phyloP scores from a whole-genome alignment of 2,797 vertebrate species.

The Gila robusta region DNA sequence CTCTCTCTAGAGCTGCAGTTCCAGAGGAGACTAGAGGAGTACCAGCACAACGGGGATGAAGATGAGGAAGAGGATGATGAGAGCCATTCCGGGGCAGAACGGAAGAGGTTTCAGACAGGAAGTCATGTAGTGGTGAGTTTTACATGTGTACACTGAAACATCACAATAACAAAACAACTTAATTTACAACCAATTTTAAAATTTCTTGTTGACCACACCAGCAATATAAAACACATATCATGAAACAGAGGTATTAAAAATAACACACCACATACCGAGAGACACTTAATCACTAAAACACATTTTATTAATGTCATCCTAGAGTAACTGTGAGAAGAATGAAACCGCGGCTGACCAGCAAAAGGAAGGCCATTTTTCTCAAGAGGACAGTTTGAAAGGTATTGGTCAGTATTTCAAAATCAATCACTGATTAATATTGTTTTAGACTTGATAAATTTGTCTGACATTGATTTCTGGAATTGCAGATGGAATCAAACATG shows the following conservation, averaged over 20 bases:
- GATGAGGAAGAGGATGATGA: constrained; percentile 58
- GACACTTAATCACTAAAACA: neutral
- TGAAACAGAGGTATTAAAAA: neutral
- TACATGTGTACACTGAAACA: neutral
- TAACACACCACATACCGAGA: neutral
- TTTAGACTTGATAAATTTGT: neutral
- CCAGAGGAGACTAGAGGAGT: constrained; percentile 89
- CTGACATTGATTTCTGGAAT: neutral
- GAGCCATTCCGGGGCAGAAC: neutral
- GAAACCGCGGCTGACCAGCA: neutral
- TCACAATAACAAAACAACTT: neutral
- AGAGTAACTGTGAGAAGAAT: neutral
- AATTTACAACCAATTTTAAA: neutral
- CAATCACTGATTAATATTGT: neutral
- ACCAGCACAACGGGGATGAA: constrained; percentile 84
- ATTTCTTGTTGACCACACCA: neutral
- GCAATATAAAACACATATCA: neutral
- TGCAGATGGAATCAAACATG: constrained; percentile 17
- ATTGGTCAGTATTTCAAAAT: neutral
- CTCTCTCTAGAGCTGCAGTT: constrained; percentile 94
- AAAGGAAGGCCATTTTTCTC: neutral
- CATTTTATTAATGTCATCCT: neutral
- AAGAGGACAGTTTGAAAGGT: constrained; percentile 46
- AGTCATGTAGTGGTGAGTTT: constrained; percentile 12
- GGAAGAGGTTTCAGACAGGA: neutral